phyloP scores from a whole-genome alignment of 2,113 vertebrate species.

The Rana temporaria region DNA sequence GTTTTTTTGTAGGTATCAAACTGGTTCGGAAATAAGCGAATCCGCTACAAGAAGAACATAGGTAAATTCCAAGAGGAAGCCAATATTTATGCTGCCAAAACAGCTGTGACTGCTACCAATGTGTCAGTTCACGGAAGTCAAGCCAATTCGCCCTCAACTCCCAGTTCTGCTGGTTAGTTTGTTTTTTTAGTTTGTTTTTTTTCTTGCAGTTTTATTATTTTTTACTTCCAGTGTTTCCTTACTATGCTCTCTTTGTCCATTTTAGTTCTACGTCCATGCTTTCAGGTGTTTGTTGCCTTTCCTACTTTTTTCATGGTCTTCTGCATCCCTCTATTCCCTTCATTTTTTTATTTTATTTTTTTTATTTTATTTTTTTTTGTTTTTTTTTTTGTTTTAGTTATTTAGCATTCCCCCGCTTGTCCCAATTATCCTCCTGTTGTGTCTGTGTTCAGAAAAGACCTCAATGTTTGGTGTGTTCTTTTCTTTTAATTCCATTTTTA shows the following conservation, averaged over 20 bases:
- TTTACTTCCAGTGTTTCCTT: conserved; percentile 48
- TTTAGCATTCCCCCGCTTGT: conserved; percentile 32
- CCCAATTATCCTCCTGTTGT: conserved; percentile 29
- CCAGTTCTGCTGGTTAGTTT: conserved; percentile 98
- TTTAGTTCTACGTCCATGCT: background rate
- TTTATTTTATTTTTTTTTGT: conserved; percentile 12
- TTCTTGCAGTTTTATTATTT: conserved; percentile 55
- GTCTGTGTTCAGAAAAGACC: conserved; percentile 34
- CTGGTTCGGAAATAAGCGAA: conserved; percentile 99
- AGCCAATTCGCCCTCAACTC: conserved; percentile 98
- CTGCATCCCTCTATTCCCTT: background rate
- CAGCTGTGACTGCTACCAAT: conserved; percentile 94
- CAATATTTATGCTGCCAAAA: conserved; percentile 99
- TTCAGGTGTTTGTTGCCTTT: background rate
- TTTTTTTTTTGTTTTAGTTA: background rate
- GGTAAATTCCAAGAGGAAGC: conserved; percentile 99
- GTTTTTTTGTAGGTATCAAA: conserved; percentile 90
- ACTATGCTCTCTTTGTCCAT: conserved; percentile 4
- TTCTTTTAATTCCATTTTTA: conserved; percentile 7
- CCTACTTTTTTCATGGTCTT: background rate
- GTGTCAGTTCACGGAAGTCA: conserved; percentile 98
- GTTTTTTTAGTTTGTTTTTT: conserved; percentile 67
- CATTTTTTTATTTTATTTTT: background rate
- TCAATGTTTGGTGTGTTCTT: conserved; percentile 17
- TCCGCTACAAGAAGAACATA: conserved; percentile 99